phyloP scores from a whole-genome alignment of 2,888 invertebrate species.

The Noctua janthe region DNA sequence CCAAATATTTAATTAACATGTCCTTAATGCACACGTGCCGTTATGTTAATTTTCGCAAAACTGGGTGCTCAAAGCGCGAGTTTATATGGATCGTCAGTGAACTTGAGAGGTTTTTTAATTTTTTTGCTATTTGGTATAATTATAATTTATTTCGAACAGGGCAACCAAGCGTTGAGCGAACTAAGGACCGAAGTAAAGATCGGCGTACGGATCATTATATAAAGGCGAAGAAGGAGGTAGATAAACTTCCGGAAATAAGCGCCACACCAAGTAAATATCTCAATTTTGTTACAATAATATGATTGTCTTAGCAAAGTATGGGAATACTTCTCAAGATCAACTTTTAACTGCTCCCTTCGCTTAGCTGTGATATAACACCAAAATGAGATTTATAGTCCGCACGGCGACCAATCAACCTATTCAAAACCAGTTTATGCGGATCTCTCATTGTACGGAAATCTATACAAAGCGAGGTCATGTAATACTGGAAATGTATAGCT shows the following conservation, averaged over 20 bases:
- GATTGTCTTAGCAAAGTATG: not conserved
- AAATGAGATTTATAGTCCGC: not conserved
- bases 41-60: not conserved
- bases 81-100: not conserved
- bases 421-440: no score
- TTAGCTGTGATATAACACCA: not conserved
- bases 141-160: constrained; percentile 29
- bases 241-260: constrained; percentile 10
- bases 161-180: constrained; percentile 45
- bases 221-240: constrained; percentile 14
- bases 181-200: constrained; percentile 19
- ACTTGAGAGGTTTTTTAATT: not conserved
- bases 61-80: not conserved
- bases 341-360: not conserved
- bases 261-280: constrained; percentile 43
- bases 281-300: not conserved
- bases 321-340: not conserved
- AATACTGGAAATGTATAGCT: no score
- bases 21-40: not conserved
- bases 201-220: not conserved
- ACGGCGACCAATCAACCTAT: no score
- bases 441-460: no score
- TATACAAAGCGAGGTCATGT: no score
- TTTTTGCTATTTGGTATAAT: not conserved
- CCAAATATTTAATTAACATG: not conserved